A percentile compares a stretch with the other conserved stretches of the same genome.
These are phyloP conservation scores for Eilema depressum DNA, from an alignment of 2,888 invertebrate species.

Conservation along the genomic window DNA sequence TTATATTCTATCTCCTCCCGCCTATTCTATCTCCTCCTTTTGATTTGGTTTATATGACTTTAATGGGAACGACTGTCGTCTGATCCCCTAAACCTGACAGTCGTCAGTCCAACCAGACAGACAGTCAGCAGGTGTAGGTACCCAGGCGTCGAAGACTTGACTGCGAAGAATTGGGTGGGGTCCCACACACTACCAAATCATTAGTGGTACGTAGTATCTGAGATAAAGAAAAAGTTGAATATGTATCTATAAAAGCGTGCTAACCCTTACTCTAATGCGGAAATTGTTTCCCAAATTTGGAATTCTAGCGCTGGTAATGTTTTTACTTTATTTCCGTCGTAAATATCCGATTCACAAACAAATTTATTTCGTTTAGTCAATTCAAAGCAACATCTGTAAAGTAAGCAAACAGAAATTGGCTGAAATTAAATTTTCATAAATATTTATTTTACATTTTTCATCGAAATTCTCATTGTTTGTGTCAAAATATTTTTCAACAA, in stretches of 20 bases:
- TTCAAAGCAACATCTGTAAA: slow-evolving; percentile 14
- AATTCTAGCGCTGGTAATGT: slow-evolving; percentile 34
- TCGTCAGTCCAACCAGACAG: no score
- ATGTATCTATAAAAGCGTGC: neutral
- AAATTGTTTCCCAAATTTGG: slow-evolving; percentile 45
- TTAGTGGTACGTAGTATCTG: neutral
- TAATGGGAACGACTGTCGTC: no score
- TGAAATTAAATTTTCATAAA: slow-evolving; percentile 16
- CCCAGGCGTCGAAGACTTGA: no score
- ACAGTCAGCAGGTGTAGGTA: no score
- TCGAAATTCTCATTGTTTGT: slow-evolving; percentile 24
- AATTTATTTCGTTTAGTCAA: slow-evolving; percentile 19
- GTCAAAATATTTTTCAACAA: slow-evolving; percentile 37
- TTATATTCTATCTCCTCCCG: no score
- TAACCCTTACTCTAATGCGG: slow-evolving; percentile 24
- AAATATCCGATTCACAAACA: slow-evolving; percentile 29
- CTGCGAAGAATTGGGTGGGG: no score
- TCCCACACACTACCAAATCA: no score
- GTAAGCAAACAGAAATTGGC: slow-evolving; percentile 11
- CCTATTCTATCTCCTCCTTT: no score
- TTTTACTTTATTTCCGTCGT: slow-evolving; percentile 32
- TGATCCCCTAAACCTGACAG: no score
- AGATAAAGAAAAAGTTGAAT: neutral
- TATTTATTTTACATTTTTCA: slow-evolving; percentile 15
- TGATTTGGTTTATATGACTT: no score